phyloP scores from a whole-genome alignment of 2,888 invertebrate genomes.

The Orthosia gracilis region DNA sequence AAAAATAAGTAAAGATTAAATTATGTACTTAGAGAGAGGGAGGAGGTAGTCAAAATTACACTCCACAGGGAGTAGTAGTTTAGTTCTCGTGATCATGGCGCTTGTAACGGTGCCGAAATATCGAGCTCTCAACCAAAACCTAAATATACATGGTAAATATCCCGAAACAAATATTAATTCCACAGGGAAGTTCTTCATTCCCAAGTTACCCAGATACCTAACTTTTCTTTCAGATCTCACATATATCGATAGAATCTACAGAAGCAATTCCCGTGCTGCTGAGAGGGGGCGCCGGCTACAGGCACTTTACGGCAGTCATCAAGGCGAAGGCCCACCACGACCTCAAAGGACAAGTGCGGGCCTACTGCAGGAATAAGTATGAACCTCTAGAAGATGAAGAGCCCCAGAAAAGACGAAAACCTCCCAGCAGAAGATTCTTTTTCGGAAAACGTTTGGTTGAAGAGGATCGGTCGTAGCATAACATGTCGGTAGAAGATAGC shows the following conservation, averaged over 20 bases:
- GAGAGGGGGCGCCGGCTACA: conserved; percentile 82
- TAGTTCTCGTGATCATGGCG: no score
- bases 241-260: conserved; percentile 78
- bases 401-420: background rate
- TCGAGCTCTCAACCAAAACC: no score
- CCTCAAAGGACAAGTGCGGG: conserved; percentile 75
- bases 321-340: conserved; percentile 71
- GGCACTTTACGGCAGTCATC: conserved; percentile 75
- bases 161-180: no score
- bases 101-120: no score
- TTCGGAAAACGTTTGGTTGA: conserved; percentile 31
- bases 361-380: conserved; percentile 70
- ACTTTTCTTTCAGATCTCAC: conserved; percentile 73
- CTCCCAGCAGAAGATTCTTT: conserved; percentile 36
- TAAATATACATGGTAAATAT: no score
- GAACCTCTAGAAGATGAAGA: background rate
- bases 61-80: no score
- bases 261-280: conserved; percentile 79
- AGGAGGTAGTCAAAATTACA: no score
- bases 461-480: conserved; percentile 28
- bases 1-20: no score
- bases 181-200: background rate
- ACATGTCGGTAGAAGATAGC: background rate
- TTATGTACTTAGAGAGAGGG: no score
- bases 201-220: background rate